Conservation (phyloP, 2,113 vertebrate genomes). For the Heterocephalus glaber region DNA sequence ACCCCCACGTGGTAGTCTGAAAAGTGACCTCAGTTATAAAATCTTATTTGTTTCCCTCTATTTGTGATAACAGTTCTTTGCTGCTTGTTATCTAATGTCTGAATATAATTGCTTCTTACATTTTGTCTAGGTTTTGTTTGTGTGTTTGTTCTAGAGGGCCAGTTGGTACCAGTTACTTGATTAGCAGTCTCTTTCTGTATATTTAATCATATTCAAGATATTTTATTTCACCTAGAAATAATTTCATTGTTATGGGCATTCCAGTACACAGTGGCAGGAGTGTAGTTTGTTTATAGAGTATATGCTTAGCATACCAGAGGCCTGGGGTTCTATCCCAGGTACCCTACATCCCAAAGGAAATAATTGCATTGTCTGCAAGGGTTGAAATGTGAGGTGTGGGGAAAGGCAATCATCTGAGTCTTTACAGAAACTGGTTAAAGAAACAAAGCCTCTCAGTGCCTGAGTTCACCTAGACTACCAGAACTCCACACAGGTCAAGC, state of each 20-base stretch:
- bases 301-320: not conserved
- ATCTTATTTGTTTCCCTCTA: not conserved
- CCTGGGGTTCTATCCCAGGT: not conserved
- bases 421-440: not conserved
- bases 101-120: not conserved
- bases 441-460: not conserved
- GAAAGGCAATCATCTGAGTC: not conserved
- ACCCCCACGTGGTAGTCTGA: not conserved
- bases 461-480: not conserved
- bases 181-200: not conserved
- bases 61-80: not conserved
- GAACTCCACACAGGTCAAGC: not conserved
- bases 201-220: not conserved
- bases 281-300: not conserved
- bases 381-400: not conserved
- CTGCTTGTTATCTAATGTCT: not conserved
- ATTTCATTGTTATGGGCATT: not conserved
- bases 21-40: slow-evolving; percentile 11
- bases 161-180: not conserved
- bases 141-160: not conserved
- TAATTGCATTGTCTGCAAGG: not conserved
- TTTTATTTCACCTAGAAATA: slow-evolving; percentile 38
- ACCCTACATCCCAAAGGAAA: not conserved
- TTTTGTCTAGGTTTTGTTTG: not conserved
- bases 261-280: not conserved